Base-by-base conservation (phyloP, 2,113 vertebrate genomes). In the Grantiella picta region DNA sequence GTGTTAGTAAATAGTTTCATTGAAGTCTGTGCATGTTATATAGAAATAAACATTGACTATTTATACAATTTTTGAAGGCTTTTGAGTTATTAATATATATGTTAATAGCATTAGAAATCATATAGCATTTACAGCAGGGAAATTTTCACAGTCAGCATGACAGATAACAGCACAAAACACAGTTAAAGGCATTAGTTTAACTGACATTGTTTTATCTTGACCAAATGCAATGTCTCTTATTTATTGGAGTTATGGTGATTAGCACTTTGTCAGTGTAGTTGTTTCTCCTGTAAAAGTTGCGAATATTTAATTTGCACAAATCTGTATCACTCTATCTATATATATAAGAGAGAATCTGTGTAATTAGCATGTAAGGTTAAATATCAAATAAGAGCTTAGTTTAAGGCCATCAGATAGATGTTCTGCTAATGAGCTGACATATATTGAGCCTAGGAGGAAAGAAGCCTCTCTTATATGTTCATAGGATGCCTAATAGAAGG, bases 401-500 rank as follows among this genome's bases (percentile, higher is more conserved):
- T 92, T 81, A 90, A 83, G 29, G 59, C 61, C 44, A 54, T 69
- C 44, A 63, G 85, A 82, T 94, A 79, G 5, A 15, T 87, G 47
- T 96, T 97, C 68, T 81, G 50, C 35, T 96, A 95, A 89, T 84
- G 80, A 92, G 61, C 69, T 86, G 61, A 49, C 89, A 44, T 90
- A 65, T 77, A 91, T 85, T 92, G 64, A 92, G 84, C 47, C 81
- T 65, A 45, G 33, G 70, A 96, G 29, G 73, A 92, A 91, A 78
- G 52, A 95, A 78, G 29, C 27, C 79, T 80, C 76, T 95, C 72
- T 59, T 72, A 40, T 53, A 53, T 56, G 57, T 94, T 95, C 80
- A 76, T 75, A 78, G 91, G 94, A 94, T 92, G 68, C 61, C 76
- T 87, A 95, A 85, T 56, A 92, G 71, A 96, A 96, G 61, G 66